phyloP scores from a whole-genome alignment of 35 echinoderm and acorn worm species.

The Lytechinus variegatus region DNA sequence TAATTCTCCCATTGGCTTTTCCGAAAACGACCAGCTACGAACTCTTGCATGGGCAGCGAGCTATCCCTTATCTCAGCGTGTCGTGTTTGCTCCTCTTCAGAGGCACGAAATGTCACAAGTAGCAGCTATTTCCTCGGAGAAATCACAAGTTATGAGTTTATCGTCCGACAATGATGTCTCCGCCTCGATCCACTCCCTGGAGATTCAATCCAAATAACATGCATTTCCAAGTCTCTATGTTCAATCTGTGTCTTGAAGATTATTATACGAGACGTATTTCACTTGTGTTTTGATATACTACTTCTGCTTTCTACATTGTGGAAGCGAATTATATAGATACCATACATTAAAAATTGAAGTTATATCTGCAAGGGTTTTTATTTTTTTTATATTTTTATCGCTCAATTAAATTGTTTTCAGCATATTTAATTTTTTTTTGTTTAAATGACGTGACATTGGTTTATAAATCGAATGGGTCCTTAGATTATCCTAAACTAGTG shows the following conservation, averaged over 20 bases:
- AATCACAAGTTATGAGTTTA: slow-evolving; percentile 13
- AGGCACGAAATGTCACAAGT: not conserved
- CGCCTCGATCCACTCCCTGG: not conserved
- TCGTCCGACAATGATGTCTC: not conserved
- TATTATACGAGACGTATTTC: not conserved
- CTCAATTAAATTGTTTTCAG: too few relatives aligned
- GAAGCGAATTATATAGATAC: too few relatives aligned
- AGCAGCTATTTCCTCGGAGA: not conserved
- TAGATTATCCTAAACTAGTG: too few relatives aligned
- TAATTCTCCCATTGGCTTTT: not conserved
- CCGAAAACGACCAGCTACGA: not conserved
- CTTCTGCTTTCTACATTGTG: not conserved
- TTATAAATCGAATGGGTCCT: too few relatives aligned
- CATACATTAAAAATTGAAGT: too few relatives aligned
- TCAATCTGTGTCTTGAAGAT: not conserved
- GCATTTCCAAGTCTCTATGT: not conserved
- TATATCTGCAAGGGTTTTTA: too few relatives aligned
- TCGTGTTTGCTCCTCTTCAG: not conserved
- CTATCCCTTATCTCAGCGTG: not conserved
- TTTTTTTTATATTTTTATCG: too few relatives aligned
- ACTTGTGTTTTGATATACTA: not conserved
- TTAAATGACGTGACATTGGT: too few relatives aligned
- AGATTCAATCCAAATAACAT: not conserved
- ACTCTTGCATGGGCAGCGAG: not conserved
- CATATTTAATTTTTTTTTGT: too few relatives aligned